Conservation (phyloP, 2,113 vertebrate genomes). For the Anoura caudifer region DNA sequence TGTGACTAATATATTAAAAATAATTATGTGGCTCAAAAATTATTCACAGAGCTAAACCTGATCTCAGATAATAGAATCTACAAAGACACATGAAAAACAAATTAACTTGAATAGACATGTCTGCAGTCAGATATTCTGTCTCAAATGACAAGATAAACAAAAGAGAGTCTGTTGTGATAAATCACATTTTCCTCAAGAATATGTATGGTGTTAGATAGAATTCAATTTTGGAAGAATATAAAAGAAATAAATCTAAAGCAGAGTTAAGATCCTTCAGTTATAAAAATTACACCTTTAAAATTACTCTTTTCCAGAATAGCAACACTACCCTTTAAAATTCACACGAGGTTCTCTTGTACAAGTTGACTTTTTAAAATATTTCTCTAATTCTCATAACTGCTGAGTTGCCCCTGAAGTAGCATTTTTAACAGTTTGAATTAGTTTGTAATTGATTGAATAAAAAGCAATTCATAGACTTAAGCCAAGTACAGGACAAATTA, state of each 20-base stretch:
- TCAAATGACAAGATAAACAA: neutral
- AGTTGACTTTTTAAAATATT: neutral
- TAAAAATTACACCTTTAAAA: slow-evolving; percentile 6
- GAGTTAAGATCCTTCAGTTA: slow-evolving; percentile 33
- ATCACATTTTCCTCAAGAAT: slow-evolving; percentile 31
- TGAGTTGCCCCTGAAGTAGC: neutral
- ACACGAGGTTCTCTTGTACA: neutral
- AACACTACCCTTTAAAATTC: neutral
- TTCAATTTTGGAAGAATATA: slow-evolving; percentile 51
- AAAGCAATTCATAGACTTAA: neutral
- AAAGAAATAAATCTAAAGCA: slow-evolving; percentile 30
- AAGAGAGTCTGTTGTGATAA: neutral
- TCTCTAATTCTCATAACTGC: neutral
- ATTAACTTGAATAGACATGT: neutral
- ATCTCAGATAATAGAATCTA: slow-evolving; percentile 7
- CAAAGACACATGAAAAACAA: neutral
- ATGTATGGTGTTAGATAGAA: neutral
- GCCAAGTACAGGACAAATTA: neutral
- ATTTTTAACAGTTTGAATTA: neutral
- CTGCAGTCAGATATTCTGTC: neutral
- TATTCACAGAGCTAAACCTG: neutral
- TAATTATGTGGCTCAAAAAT: slow-evolving; percentile 37
- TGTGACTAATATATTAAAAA: neutral
- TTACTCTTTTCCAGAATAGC: neutral
- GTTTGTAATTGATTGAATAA: neutral